Base-by-base conservation (phyloP, 1,140 invertebrate species). In the Archegozetes longisetosus region DNA sequence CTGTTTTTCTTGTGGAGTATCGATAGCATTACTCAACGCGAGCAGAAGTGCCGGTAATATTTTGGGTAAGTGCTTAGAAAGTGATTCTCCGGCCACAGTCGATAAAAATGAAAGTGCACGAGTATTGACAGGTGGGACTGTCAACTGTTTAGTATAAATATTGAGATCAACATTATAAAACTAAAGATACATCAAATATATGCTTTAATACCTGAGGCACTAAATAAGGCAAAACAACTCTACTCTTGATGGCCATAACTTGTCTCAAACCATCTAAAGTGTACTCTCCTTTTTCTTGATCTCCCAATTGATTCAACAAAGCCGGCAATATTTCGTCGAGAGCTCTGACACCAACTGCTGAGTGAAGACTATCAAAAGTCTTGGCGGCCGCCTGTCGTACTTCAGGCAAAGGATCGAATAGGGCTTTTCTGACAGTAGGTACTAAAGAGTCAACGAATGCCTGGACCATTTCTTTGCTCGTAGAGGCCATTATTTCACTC, bases 401-500 rank as follows among this genome's bases (percentile, higher is more conserved):
- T 75, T 93, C 87, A 1, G 88, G 84, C 62, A 93, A 70, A 0
- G 88, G 85, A 80, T 98, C 94, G 67, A 86, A 89, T 22, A 98
- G 75, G 2, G 93, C 92, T 76, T 86, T 86, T 61, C 86, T 79
- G 6, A 96, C 89, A 2, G 92, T 97, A n/a, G 92, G 92, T n/a
- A 98, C 88, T 54, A 98, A 75, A 68, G 86, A 94, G 70, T 96
- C 88, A 1, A 93, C 88, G 74, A 93, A 94, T 2, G 84, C 84
- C 1, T 92, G 73, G 6, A 94, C 86, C 83, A 96, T 94, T 66
- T 98, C 94, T 67, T 83, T 82, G 55, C 87, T 93, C 2, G 92
- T 97, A 47, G 92, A 94, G 2, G 84, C 82, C 83, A 98, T 95
- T 65, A 99, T 98, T 79, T 99, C 96, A 0, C 88, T 90, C 1